Conservation (phyloP, 2,797 vertebrate species). For the Cryptoblepharus egeriae region DNA sequence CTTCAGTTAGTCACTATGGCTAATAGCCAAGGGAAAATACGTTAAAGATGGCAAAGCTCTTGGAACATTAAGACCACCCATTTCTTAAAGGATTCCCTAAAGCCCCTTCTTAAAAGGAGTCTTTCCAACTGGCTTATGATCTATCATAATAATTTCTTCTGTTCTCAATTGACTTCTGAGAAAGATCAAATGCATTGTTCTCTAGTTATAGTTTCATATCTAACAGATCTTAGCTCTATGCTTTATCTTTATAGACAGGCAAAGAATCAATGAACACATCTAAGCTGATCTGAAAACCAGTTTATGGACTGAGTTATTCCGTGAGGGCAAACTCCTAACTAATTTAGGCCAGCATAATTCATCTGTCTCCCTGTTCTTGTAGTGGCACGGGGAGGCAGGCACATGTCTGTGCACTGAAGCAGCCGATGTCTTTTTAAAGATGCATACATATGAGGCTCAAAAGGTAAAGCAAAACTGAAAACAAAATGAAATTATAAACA, state of each 20-base stretch:
- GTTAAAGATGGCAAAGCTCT: neutral
- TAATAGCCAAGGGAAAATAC: neutral
- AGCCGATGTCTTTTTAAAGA: neutral
- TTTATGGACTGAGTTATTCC: neutral
- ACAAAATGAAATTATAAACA: slow-evolving; percentile 9
- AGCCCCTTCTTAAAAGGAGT: no score
- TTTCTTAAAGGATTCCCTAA: neutral
- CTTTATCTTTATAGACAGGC: no score
- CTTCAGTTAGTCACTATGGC: neutral
- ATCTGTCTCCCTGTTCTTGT: no score
- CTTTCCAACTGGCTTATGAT: neutral
- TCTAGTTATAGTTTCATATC: no score
- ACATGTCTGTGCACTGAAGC: no score
- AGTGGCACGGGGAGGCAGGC: no score
- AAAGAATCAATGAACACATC: neutral
- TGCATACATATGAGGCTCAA: slow-evolving; percentile 27
- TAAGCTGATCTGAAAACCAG: no score
- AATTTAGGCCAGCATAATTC: no score
- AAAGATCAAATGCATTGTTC: neutral
- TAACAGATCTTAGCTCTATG: neutral
- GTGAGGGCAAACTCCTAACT: no score
- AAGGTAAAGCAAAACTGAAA: slow-evolving; percentile 34
- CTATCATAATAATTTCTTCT: neutral
- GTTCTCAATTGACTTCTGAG: neutral
- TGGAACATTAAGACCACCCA: neutral